Evolutionary conservation across 2,888 invertebrate genomes (phyloP), one percentile per base, ranked within the genome.

Genomic region (Chymomyza fuscimana): DNA sequence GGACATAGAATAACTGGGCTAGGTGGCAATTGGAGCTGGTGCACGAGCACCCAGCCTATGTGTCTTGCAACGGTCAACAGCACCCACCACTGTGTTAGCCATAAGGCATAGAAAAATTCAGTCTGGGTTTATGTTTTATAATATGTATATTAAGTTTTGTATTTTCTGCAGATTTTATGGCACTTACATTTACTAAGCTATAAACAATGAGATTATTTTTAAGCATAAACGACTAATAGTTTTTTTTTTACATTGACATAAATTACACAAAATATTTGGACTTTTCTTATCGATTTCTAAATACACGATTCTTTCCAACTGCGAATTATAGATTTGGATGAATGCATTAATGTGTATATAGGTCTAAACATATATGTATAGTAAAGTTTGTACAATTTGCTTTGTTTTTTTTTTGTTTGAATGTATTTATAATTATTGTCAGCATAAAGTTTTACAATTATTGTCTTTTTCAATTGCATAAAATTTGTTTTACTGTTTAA

Each of bases 121-220:
- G 12, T 12, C 12, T 7, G 12, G 12, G 6, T 67, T 54, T 54
- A 15, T 54, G 10, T 25, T 25, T 25, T 25, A 58, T 12, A 58
- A 3, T 58, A 54, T 9, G 12, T 54, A 54, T 19, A 54, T 54
- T 80, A 54, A 73, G 66, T 65, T 80, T 83, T 83, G 61, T 81
- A 79, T 76, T 79, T 82, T 72, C 73, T 74, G 73, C 66, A 68
- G 68, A 63, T 76, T 72, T 81, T 84, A 90, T 90, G 89, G 90
- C 89, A 89, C 89, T 88, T 87, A 86, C 75, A 66, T 79, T 78
- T 82, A 88, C 58, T 76, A 54, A 68, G 72, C 74, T 81, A 77
- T 69, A 86, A 78, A 82, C 82, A 87, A 87, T 89, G 90, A 90
- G 90, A 90, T 89, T 88, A 80, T 76, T 65, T 63, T 76, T 65